Conservation (phyloP, 2,113 vertebrate genomes). For the Equus przewalskii region DNA sequence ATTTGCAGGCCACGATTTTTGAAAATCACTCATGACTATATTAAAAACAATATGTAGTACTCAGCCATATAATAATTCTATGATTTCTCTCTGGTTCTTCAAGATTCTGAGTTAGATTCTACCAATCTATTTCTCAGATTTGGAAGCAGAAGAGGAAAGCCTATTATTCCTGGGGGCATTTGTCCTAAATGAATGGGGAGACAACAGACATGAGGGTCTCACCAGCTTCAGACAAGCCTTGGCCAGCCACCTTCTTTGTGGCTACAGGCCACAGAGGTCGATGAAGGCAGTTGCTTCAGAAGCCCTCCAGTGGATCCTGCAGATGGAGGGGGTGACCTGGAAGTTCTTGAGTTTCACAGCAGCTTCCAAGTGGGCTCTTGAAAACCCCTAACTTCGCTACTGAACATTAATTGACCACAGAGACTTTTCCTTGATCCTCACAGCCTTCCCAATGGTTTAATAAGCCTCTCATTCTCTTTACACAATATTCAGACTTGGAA, state of each 20-base stretch:
- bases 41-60: background rate
- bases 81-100: background rate
- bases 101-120: background rate
- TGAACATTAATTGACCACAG: background rate
- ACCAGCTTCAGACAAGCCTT: background rate
- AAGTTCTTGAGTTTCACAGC: background rate
- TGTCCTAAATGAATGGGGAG: background rate
- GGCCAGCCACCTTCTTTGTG: background rate
- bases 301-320: background rate
- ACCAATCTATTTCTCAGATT: background rate
- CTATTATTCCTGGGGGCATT: accelerated
- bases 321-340: accelerated
- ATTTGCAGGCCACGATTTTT: background rate
- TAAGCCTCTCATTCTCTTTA: background rate
- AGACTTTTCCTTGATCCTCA: background rate
- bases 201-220: background rate
- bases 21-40: background rate
- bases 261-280: background rate
- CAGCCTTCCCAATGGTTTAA: background rate
- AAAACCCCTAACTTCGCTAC: background rate
- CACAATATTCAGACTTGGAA: background rate
- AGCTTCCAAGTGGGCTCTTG: background rate
- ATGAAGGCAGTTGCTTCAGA: background rate
- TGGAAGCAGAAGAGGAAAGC: background rate
- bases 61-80: background rate